Base-by-base conservation (phyloP, 2,113 vertebrate genomes). In the Oreocharis arfaki region DNA sequence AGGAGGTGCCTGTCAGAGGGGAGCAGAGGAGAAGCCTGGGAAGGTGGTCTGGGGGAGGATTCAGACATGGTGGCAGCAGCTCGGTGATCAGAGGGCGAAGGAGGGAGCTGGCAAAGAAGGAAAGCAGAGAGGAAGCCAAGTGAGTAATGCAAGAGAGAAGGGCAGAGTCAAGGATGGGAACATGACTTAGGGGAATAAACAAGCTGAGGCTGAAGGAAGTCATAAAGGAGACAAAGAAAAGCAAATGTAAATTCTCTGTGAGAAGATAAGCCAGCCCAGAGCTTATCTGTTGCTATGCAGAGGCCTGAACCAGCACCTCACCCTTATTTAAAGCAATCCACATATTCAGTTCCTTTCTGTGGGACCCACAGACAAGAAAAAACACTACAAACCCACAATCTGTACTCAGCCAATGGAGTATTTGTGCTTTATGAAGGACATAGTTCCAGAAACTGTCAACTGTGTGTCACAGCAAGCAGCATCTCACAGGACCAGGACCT, bases 241-340 rank as follows among this genome's bases (percentile, higher is more conserved):
- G 42, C 64, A 73, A 81, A 69, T 37, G 75, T 44, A 69, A 94
- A 88, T 94, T 74, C 41, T 77, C 52, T 68, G 46, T 10, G 10
- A 81, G 68, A 69, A 95, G 89, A 90, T 93, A 96, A 88, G 87
- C 28, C 76, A 67, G 73, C 60, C 89, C 65, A 74, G 70, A 82
- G 70, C 84, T 97, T 96, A 97, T 97, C 95, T 90, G 79, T 33
- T 82, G 80, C 75, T 76, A 64, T 13, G 10, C 81, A 94, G 92
- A 61, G 50, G 79, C 57, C 78, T 81, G 89, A 91, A 61, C 35
- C 41, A 49, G 89, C 59, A 81, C 44, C 84, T 96, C 81, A 93
- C 78, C 84, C 84, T 89, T 87, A 53, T 53, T 87, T 82, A 73
- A 46, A 69, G 53, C 79, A 76, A 64, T 33, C 59, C 67, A 88